Base-by-base conservation (phyloP, 2,113 vertebrate genomes). In the Urocynchramus pylzowi region DNA sequence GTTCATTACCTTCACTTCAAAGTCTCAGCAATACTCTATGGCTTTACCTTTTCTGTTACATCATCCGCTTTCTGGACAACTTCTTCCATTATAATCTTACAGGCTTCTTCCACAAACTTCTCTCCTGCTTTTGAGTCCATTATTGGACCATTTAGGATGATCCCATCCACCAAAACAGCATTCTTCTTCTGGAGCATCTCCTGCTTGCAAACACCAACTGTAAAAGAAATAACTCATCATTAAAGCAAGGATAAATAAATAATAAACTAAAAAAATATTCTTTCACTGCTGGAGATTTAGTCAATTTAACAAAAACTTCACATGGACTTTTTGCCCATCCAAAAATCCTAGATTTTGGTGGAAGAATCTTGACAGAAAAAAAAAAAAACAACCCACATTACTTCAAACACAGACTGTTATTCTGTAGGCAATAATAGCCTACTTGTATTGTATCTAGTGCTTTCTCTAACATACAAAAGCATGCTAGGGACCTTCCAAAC, bases 11-110 rank as follows among this genome's bases (percentile, higher is more conserved):
- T 54, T 49, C 31, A 27, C 47, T 86, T 71, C 28, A 84, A 84
- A 67, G 65, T 61, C 41, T 84, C 67, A 91, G 31, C 21, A 82
- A 33, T 13, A 13, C 16, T 33, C 39, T 45, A 28, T 30, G 20
- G 54, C 31, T 84, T 96, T 98, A 99, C 99, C 99, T 99, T 99
- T 94, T 98, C 98, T 60, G 79, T 98, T 69, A 98, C 78, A 74
- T 99, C 97, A 15, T 97, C 97, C 7, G 98, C 98, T 90, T 98
- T 99, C 94, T 96, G 97, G 74, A 99, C 95, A n/a, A 98, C 95
- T n/a, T 99, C 98, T 84, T 99, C 98, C 97, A 99, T 97, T 79
- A 99, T 98, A 17, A 99, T 94, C 63, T 95, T 97, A 89, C 97
- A 98, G 39, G 98, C 98, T 16, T 98, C 98, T 91, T 98, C 97